Evolutionary conservation across 2,113 vertebrate species (phyloP), one percentile per base, ranked within the genome.

Genomic region (Puffinus mauretanicus): DNA sequence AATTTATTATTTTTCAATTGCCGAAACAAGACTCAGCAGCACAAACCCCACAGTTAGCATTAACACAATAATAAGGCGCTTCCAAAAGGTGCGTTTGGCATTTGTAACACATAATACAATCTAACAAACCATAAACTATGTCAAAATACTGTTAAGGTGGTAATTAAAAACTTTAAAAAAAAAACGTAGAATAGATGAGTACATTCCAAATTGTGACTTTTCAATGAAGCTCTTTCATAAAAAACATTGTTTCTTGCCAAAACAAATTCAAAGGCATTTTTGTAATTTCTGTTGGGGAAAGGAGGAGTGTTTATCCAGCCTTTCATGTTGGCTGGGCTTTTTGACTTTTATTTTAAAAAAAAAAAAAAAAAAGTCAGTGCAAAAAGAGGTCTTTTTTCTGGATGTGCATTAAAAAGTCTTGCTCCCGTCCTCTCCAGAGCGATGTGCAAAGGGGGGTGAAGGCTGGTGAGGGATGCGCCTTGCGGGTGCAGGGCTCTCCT

Each of bases 161-260:
- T 93, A 96, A 96, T 97, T 96, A 96, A 93, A 93, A 96, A 92
- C 79, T 95, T 92, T 1, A 0, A 5, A 22, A 66, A 17, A 61
- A 62, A 77, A 71, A 71, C 4, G 24, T 52, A 86, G 93, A 93
- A 80, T 85, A 92, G 87, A 89, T 76, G 62, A 96, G 44, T 77
- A 25, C 88, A 32, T 90, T 96, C 96, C 93, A 86, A 95, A 96
- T 88, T 69, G 75, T 80, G 88, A 96, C 90, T 96, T 96, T 95
- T 96, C 94, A 96, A 95, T 96, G 96, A 95, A 95, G 92, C 88
- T 93, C 96, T 96, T 97, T 96, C 96, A 96, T 96, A 96, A 93
- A 95, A 95, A 96, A 92, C 92, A 95, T 96, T 94, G 90, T 94
- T 96, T 92, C 93, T 73, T 96, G 96, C 94, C 96, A 97, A 94